phyloP scores from a whole-genome alignment of 2,797 vertebrate genomes.

The Lerista edwardsae region DNA sequence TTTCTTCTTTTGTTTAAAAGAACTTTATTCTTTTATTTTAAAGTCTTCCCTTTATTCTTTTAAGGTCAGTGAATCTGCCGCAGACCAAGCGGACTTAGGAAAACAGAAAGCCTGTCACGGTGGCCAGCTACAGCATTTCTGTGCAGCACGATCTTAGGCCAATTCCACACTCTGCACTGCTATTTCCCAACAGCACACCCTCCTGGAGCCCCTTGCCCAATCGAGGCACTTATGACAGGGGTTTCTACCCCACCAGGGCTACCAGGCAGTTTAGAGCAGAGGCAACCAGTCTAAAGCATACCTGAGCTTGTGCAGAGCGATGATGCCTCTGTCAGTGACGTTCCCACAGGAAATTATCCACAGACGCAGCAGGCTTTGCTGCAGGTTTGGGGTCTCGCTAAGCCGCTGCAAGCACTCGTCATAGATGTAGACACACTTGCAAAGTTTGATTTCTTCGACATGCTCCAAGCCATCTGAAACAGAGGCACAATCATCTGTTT shows the following conservation, averaged over 20 bases:
- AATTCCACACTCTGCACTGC: neutral
- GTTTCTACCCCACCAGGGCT: no score
- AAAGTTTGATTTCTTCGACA: constrained; percentile 87
- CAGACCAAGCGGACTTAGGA: no score
- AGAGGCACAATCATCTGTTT: constrained; percentile 11
- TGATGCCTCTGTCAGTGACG: constrained; percentile 88
- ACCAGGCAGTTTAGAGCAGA: no score
- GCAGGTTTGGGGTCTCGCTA: constrained; percentile 83
- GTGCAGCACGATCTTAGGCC: neutral
- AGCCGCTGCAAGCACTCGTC: constrained; percentile 89
- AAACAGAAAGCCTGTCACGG: no score
- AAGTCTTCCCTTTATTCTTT: neutral
- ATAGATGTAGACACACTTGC: constrained; percentile 91
- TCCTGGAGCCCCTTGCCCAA: neutral
- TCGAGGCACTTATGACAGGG: no score
- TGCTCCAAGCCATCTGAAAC: constrained; percentile 86
- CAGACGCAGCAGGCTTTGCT: constrained; percentile 83
- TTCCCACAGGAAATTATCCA: constrained; percentile 93
- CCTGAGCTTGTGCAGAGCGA: constrained; percentile 87
- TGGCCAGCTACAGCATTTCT: neutral
- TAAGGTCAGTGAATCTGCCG: neutral
- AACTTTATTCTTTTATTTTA: no score
- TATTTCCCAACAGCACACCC: neutral
- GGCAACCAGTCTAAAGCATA: constrained; percentile 65
- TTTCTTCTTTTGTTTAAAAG: no score